Percentiles rank a stretch among this genome's conserved stretches.
phyloP scores from a whole-genome alignment of 2,888 invertebrate species.

The Habrosyne pyritoides region DNA sequence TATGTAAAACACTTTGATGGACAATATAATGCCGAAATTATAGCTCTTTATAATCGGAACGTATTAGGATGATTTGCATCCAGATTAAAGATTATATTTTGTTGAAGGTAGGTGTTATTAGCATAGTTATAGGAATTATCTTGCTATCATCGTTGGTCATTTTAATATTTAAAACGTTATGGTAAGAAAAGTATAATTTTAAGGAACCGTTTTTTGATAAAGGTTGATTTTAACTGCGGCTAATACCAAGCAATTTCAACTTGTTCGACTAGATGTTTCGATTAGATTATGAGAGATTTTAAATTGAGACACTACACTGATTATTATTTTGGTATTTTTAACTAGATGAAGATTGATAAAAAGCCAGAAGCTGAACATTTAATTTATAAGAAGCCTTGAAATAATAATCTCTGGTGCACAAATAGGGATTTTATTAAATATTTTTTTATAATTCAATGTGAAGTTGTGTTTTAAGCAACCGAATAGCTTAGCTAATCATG shows the following conservation, averaged over 20 bases:
- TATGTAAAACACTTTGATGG: conserved; percentile 82
- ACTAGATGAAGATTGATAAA: not conserved
- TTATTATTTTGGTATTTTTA: conserved; percentile 11
- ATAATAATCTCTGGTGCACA: no score
- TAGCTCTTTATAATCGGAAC: conserved; percentile 81
- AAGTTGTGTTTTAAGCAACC: no score
- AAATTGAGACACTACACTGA: conserved; percentile 24
- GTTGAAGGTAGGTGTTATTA: conserved; percentile 79
- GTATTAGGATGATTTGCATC: conserved; percentile 82
- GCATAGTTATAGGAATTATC: conserved; percentile 81
- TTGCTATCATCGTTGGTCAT: conserved; percentile 73
- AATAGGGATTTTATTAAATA: no score
- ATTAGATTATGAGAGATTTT: conserved; percentile 28
- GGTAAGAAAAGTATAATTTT: conserved; percentile 66
- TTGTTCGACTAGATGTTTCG: conserved; percentile 45
- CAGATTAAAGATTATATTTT: conserved; percentile 83
- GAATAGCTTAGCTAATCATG: no score
- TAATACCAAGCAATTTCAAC: conserved; percentile 48
- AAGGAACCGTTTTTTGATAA: conserved; percentile 59
- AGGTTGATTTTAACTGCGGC: conserved; percentile 50
- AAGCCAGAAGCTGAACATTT: not conserved
- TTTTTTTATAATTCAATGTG: no score
- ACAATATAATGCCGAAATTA: conserved; percentile 82
- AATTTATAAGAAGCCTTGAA: no score
- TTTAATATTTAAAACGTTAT: conserved; percentile 75